Evolutionary conservation across 2,888 invertebrate genomes (phyloP).

Genomic region (Zootermopsis nevadensis): DNA sequence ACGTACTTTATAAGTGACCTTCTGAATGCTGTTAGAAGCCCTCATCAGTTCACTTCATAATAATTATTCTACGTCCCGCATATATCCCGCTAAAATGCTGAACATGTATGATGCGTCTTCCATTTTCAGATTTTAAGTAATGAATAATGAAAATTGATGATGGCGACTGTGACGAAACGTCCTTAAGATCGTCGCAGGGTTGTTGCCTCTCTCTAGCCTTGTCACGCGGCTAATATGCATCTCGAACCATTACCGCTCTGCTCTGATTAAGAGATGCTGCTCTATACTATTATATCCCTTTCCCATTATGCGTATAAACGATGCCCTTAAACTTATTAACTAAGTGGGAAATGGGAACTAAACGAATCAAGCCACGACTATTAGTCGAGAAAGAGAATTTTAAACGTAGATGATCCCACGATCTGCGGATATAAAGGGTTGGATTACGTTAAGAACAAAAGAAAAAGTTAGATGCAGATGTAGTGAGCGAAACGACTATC

Average conservation of each 20-base stretch:
- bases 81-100: background rate
- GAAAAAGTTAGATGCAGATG: background rate
- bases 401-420: conserved; percentile 1
- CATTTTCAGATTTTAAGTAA: conserved; percentile 32
- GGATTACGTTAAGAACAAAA: background rate
- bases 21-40: background rate
- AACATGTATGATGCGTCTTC: conserved; percentile 19
- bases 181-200: background rate
- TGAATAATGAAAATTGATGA: conserved; percentile 44
- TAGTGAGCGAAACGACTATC: no score
- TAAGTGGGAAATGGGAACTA: conserved; percentile 35
- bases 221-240: conserved; percentile 34
- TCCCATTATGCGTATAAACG: conserved; percentile 22
- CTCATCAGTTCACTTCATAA: background rate
- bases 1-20: background rate
- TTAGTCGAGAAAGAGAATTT: conserved; percentile 32
- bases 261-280: conserved; percentile 27
- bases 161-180: conserved; percentile 7
- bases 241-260: conserved; percentile 11
- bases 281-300: conserved; percentile 7
- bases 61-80: background rate
- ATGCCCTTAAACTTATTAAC: conserved; percentile 30
- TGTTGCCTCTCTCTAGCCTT: conserved; percentile 29
- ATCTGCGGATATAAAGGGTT: background rate
- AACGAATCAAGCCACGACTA: conserved; percentile 34